phyloP scores from a whole-genome alignment of 2,113 vertebrate genomes.

The Nerophis lumbriciformis region DNA sequence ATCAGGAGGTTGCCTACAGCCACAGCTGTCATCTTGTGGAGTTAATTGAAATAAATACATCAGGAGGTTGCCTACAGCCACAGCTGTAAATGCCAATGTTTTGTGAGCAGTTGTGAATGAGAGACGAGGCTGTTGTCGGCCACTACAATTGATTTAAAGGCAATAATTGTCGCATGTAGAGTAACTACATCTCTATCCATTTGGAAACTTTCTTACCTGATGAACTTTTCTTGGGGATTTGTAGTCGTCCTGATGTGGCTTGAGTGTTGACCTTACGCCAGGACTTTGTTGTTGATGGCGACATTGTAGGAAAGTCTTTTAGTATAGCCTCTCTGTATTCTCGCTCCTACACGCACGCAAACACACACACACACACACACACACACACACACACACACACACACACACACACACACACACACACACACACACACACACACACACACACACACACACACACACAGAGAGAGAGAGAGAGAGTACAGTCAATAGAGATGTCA shows the following conservation, averaged over 20 bases:
- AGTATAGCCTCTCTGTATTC: slow-evolving; percentile 77
- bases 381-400: slow-evolving; percentile 9
- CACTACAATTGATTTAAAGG: too few species aligned
- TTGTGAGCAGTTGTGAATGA: too few species aligned
- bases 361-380: slow-evolving; percentile 3
- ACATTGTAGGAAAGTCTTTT: slow-evolving; percentile 63
- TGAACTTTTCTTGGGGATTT: slow-evolving; percentile 70
- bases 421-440: slow-evolving; percentile 11
- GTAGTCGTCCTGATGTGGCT: slow-evolving; percentile 57
- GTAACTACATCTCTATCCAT: background rate
- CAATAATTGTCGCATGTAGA: too few species aligned
- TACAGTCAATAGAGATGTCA: background rate
- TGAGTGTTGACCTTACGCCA: slow-evolving; percentile 45
- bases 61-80: too few species aligned
- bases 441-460: slow-evolving; percentile 7
- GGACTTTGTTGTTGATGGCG: slow-evolving; percentile 64
- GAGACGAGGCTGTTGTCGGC: too few species aligned
- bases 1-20: too few species aligned
- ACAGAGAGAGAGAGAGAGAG: background rate
- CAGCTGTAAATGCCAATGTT: too few species aligned
- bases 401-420: slow-evolving; percentile 13
- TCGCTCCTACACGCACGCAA: slow-evolving; percentile 72
- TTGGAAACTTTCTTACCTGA: slow-evolving; percentile 70
- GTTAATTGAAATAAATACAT: too few species aligned
- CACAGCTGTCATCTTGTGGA: too few species aligned